Evolutionary conservation across 2,797 vertebrate species (phyloP), one percentile per base, ranked within the genome.

Genomic region (Phoebastria nigripes): DNA sequence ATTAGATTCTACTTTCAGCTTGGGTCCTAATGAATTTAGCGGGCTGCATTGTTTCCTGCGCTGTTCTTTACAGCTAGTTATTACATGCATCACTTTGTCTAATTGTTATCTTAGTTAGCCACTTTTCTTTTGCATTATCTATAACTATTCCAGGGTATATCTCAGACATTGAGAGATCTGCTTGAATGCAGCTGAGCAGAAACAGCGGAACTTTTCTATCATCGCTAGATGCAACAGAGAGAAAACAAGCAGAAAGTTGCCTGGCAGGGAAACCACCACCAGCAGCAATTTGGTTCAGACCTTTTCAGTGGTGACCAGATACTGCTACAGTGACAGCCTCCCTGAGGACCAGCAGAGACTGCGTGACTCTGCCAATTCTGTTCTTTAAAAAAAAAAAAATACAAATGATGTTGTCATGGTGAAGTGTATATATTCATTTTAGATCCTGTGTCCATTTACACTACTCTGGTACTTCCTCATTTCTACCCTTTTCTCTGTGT

Each of bases 31-130:
- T 70, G 18, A 89, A 69, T 65, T 54, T 78, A 88, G 41, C 33
- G 72, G 56, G 41, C 56, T 93, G 24, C 5, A 3, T 90, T 91
- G 59, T 91, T 94, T 94, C 72, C 70, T 93, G 58, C 3, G 1
- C 55, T 77, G 37, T 21, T 94, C 74, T 82, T 87, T 71, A 39
- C 41, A 86, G 59, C 25, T 94, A 88, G 69, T 96, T 90, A 87
- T 82, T 94, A 26, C 1, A 2, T 81, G 19, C 1, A 0, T 91
- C 77, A 35, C 39, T 85, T 87, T 65, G 12, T 77, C 78, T 88
- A 72, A 82, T 24, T 69, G 46, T 4, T 94, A 24, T 86, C 54
- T 92, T 89, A 58, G 54, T 66, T 66, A 81, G 29, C 37, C 19
- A 9, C 33, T 89, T 94, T 26, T 74, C 56, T 85, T 94, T 83